Evolutionary conservation across 2,797 vertebrate species (phyloP).

Genomic region (Varecia variegata): DNA sequence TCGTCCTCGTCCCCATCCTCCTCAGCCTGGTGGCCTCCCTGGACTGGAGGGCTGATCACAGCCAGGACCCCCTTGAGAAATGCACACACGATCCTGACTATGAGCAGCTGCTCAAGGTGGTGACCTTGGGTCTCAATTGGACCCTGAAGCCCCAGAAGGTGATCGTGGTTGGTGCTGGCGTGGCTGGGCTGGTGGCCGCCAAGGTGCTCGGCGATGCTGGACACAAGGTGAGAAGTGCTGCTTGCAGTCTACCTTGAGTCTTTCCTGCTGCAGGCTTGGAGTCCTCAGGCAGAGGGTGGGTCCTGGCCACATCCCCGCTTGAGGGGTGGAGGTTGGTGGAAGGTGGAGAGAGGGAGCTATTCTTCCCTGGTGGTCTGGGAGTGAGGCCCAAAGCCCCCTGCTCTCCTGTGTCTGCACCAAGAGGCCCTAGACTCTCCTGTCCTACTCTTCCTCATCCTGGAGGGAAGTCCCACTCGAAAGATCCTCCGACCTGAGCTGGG

Average conservation of each 20-base stretch:
- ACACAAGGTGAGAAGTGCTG: constrained; percentile 72
- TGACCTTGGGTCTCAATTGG: constrained; percentile 85
- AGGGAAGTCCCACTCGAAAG: not conserved
- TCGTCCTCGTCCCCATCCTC: not conserved
- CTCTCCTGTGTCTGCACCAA: not conserved
- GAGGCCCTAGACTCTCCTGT: not conserved
- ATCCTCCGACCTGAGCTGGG: not conserved
- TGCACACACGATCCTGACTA: constrained; percentile 90
- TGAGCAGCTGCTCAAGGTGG: constrained; percentile 84
- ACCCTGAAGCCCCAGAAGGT: constrained; percentile 73
- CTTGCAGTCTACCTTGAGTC: not conserved
- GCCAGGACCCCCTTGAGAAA: constrained; percentile 82
- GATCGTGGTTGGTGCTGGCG: constrained; percentile 73
- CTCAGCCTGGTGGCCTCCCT: constrained; percentile 41
- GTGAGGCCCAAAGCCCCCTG: not conserved
- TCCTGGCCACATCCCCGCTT: rapidly evolving
- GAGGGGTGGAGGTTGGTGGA: not conserved
- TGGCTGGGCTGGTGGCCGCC: constrained; percentile 70
- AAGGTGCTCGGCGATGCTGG: constrained; percentile 71
- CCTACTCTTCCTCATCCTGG: not conserved
- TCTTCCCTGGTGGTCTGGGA: not conserved
- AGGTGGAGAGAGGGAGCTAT: not conserved
- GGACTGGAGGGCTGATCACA: not conserved
- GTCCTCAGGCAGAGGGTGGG: not conserved
- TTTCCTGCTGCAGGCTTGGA: not conserved